Conservation (phyloP, 1,140 invertebrate genomes). For the Formica exsecta region DNA sequence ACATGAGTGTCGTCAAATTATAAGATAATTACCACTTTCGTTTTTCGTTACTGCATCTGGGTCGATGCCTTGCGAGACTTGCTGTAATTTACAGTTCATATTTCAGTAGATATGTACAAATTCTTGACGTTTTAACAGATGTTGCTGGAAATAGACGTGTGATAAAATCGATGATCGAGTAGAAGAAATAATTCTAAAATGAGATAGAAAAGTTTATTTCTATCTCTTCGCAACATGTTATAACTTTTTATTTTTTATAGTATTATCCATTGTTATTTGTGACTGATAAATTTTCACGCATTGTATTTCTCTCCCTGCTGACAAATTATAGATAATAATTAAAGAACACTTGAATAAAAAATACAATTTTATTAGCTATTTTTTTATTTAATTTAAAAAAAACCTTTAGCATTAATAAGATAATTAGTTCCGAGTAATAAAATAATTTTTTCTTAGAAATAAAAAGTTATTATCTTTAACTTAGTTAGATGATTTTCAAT, state of each 20-base stretch:
- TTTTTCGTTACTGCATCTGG: background rate
- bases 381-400: background rate
- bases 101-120: slow-evolving; percentile 25
- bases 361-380: background rate
- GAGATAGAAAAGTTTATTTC: slow-evolving; percentile 12
- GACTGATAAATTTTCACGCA: background rate
- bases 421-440: background rate
- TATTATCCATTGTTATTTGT: slow-evolving; percentile 9
- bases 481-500: background rate
- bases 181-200: slow-evolving; percentile 29
- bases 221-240: background rate
- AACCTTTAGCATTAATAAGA: background rate
- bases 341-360: background rate
- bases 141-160: background rate
- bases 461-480: background rate
- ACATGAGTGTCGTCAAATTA: background rate
- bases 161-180: slow-evolving; percentile 45
- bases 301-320: no score
- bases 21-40: background rate
- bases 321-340: background rate
- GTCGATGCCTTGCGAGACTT: background rate
- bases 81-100: slow-evolving; percentile 44
- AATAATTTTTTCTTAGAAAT: background rate
- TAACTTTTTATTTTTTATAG: background rate
- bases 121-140: slow-evolving; percentile 28